These are phyloP conservation scores for Pseudococcus jackbeardsleyi DNA, from an alignment of 2,888 invertebrate species.

Conservation along the genomic window DNA sequence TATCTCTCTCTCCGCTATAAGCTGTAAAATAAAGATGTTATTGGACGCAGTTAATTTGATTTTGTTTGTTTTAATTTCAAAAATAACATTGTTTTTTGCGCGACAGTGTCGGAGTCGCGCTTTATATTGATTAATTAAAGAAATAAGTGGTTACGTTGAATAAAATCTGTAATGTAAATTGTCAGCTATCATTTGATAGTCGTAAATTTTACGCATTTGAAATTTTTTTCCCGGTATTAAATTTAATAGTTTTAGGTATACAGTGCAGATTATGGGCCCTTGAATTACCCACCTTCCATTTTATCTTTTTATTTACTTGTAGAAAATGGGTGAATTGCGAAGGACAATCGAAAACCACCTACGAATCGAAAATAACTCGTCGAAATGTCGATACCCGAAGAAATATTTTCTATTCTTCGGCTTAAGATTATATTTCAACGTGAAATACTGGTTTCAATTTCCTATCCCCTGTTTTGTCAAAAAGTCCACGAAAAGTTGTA, in stretches of 20 bases:
- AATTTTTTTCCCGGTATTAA: no score
- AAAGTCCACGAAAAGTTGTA: neutral
- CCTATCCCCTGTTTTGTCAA: neutral
- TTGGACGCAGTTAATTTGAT: constrained; percentile 50
- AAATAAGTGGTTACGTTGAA: neutral
- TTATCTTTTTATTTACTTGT: no score
- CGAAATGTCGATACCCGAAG: neutral
- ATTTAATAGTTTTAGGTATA: no score
- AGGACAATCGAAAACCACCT: neutral
- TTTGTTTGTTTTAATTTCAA: constrained; percentile 39
- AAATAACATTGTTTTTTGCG: neutral
- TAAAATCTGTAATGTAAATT: neutral
- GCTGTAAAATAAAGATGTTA: constrained; percentile 56
- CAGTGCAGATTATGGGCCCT: no score
- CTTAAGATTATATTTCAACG: neutral
- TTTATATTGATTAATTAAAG: neutral
- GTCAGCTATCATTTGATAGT: neutral
- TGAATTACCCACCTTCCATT: no score
- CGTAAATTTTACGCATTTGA: no score
- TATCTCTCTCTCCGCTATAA: neutral
- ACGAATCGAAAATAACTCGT: neutral
- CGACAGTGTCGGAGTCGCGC: neutral
- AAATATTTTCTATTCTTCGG: neutral
- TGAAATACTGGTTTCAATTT: neutral
- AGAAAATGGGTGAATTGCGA: no score